Percentiles rank a stretch among this genome's conserved stretches.
Conservation (phyloP, 1,140 invertebrate species). For the Eurosta solidaginis region DNA sequence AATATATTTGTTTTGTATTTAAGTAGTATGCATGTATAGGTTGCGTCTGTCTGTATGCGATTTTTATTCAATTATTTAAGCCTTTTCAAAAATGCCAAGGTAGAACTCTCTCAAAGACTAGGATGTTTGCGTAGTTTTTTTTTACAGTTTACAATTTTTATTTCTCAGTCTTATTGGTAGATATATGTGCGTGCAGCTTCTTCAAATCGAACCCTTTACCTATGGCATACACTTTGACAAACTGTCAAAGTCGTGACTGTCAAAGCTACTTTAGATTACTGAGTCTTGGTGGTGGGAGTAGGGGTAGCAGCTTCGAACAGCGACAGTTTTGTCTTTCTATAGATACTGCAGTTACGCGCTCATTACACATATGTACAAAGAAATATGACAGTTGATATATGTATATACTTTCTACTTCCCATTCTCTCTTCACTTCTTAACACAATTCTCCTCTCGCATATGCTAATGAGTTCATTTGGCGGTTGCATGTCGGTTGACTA, state of each 20-base stretch:
- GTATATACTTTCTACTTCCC: background rate
- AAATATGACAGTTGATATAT: background rate
- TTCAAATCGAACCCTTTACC: background rate
- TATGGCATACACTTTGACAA: background rate
- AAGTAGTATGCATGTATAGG: background rate
- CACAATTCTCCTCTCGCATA: background rate
- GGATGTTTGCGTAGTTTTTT: background rate
- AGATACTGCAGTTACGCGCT: background rate
- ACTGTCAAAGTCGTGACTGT: conserved; percentile 15
- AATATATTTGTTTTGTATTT: background rate
- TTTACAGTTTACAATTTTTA: background rate
- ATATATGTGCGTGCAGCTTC: background rate
- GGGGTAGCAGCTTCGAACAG: background rate
- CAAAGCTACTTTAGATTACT: background rate
- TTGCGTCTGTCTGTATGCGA: background rate
- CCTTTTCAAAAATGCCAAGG: conserved; percentile 34
- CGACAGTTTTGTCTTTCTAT: conserved; percentile 23
- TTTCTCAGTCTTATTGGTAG: background rate
- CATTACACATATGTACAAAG: background rate
- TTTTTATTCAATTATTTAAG: conserved; percentile 35
- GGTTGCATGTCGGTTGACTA: background rate
- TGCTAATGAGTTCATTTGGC: conserved; percentile 26
- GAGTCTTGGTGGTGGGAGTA: background rate
- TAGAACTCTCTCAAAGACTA: conserved; percentile 10
- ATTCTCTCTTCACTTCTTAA: background rate